Conservation (phyloP, 2,888 invertebrate genomes). For the Molanna angustata region DNA sequence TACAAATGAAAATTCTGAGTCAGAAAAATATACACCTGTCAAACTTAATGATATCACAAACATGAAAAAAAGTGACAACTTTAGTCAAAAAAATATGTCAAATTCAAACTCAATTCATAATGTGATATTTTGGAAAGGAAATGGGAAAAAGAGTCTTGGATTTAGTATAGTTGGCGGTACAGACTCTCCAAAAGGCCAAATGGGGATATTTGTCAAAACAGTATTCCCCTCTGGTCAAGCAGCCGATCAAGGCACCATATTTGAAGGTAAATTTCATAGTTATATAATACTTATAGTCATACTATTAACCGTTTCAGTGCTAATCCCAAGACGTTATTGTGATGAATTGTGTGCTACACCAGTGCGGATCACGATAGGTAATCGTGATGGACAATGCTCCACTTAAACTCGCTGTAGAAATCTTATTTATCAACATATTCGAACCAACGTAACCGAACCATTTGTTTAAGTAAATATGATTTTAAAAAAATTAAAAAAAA, state of each 20-base stretch:
- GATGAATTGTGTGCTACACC: no score
- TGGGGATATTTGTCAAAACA: constrained; percentile 88
- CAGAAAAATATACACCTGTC: neutral
- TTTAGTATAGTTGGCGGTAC: constrained; percentile 89
- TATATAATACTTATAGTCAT: neutral
- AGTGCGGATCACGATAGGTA: no score
- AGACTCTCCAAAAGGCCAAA: constrained; percentile 82
- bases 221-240: constrained; percentile 85
- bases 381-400: no score
- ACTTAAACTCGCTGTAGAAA: no score
- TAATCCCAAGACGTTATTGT: no score
- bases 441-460: no score
- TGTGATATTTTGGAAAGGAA: constrained; percentile 76
- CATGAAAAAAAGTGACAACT: constrained; percentile 8
- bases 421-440: no score
- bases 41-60: constrained; percentile 4
- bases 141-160: constrained; percentile 80
- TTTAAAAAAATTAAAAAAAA: no score
- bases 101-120: constrained; percentile 40
- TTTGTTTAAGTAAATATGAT: no score
- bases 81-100: constrained; percentile 6
- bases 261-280: constrained; percentile 64
- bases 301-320: no score
- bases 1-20: constrained; percentile 1
- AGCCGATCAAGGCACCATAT: constrained; percentile 76